Evolutionary conservation across 2,888 invertebrate genomes (phyloP).

Genomic region (Ephialtes manifestator): DNA sequence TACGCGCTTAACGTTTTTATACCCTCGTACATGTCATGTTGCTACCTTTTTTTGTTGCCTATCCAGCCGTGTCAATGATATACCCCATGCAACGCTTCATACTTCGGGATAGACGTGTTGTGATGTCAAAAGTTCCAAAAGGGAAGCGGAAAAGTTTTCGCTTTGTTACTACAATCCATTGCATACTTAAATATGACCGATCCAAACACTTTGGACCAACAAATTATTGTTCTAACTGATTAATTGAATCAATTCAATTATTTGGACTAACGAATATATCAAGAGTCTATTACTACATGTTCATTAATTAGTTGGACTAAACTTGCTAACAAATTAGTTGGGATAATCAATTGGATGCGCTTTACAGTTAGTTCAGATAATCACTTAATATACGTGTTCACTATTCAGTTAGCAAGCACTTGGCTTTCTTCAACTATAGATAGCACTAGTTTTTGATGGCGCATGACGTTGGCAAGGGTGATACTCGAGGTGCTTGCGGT

Average conservation of each 20-base stretch:
- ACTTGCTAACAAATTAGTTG: too few species aligned
- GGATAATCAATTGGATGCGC: not conserved
- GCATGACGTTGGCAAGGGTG: constrained; percentile 14
- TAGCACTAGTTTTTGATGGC: not conserved
- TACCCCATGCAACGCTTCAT: constrained; percentile 3
- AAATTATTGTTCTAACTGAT: not conserved
- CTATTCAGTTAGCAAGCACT: not conserved
- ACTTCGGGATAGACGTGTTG: not conserved
- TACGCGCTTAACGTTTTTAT: constrained; percentile 19
- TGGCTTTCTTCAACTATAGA: not conserved
- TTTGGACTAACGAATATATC: too few species aligned
- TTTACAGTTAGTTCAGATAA: not conserved
- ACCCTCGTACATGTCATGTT: constrained; percentile 30
- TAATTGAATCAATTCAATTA: not conserved
- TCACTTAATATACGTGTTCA: not conserved
- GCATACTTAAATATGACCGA: not conserved
- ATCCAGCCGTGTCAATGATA: constrained; percentile 23
- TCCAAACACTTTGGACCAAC: not conserved
- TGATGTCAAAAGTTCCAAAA: not conserved
- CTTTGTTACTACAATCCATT: not conserved
- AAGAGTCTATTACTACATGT: too few species aligned
- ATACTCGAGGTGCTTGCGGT: constrained; percentile 62
- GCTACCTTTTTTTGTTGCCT: constrained; percentile 17
- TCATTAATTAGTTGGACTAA: too few species aligned
- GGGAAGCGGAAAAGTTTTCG: not conserved